Evolutionary conservation across 2,888 invertebrate genomes (phyloP), one percentile per base, ranked within the genome.

Genomic region (Miltochrista miniata): DNA sequence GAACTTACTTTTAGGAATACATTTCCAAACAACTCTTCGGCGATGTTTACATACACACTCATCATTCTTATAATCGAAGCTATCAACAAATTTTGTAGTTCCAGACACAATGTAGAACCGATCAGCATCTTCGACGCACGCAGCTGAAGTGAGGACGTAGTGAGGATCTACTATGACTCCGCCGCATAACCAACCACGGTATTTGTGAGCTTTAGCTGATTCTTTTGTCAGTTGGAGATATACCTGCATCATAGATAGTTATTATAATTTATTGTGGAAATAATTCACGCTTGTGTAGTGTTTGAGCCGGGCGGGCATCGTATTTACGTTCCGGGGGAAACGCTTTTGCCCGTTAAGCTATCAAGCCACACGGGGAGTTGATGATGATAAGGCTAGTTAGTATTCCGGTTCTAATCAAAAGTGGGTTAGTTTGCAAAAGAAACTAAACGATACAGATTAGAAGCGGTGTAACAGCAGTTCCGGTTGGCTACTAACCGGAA

Each of bases 41-140:
- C 90, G 70, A 59, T 89, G 80, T 40, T 86, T 83, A 63, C 88
- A 87, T 7, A 86, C 85, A 52, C 90, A 91, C 0, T 85, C 73
- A 47, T 90, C 76, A 1, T 35, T 65, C 54, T 88, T 90, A 39
- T 85, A 88, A 54, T 90, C 88, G 51, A 85, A 84, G 57, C 88
- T 88, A 56, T 89, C 90, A 0, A 90, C 76, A 45, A 82, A 90
- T 53, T 80, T 85, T 1, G 84, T 84, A 7, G 90, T 91, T 3
- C 90, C 90, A 11, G 87, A 79, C 36, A 90, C 88, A 1, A 91
- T 81, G 61, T 90, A 90, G 72, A 91, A 91, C 24, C 81, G 79
- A 14, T 90, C 90, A 0, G 90, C 90, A 29, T 91, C 90, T 68
- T 91, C 90, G 0, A 91, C 90, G 31, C 90, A 91, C 0, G 90